Evolutionary conservation across 2,113 vertebrate genomes (phyloP), one percentile per base, ranked within the genome.

Genomic region (Gymnocephalus cernua): DNA sequence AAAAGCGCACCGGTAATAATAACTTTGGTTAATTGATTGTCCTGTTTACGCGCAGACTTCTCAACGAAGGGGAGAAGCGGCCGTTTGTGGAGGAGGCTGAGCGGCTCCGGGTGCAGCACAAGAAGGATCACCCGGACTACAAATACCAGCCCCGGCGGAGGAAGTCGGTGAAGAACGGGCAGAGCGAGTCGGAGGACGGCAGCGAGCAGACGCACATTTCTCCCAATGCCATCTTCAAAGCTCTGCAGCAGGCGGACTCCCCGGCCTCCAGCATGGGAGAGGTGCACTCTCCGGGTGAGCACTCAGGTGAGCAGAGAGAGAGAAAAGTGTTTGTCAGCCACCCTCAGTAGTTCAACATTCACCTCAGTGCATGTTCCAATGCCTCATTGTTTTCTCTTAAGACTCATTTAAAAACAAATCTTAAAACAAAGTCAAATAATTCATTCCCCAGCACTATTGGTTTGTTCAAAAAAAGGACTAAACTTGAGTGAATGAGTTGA

Each of bases 61-160:
- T 99, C 56, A 99, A 98, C 6, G 97, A 99, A 77, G 96, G 95
- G 1, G 98, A 99, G 92, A 99, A 99, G 90, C 95, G 98, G 56
- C 98, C 98, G 29, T 99, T 99, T 45, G 97, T 99, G 89, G 97
- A 99, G 65, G 98, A 99, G 91, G 98, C 98, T 0, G 98, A 99
- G 93, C 94, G 98, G 83, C 96, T 99, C 83, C 95, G 98, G 54
- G 97, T 99, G 80, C 98, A 99, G 93, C 98, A 99, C 95, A 99
- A 99, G 95, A 98, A 99, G 83, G 98, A 99, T 91, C 98, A 99
- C 76, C 98, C 98, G 1, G 97, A 99, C 92, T 99, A 99, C 95
- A 99, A 99, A 80, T 99, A 99, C 94, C 98, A 99, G 94, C 98
- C 98, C 0, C 90, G 98, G 74, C 93, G 98, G 64, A 95, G 98